Conservation (phyloP, 2,113 vertebrate species). For the Mormyrus lacerda region DNA sequence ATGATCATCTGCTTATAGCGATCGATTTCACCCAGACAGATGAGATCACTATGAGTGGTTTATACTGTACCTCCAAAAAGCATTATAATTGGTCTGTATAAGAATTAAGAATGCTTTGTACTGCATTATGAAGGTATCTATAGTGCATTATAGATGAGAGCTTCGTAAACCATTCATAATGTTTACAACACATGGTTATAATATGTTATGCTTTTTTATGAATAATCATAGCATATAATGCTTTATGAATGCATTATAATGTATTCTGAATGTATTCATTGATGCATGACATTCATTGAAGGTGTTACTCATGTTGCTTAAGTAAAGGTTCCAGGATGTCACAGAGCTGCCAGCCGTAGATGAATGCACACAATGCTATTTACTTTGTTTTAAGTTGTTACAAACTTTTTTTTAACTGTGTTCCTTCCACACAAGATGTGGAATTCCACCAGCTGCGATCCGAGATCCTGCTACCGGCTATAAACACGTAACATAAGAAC, state of each 20-base stretch:
- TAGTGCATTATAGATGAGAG: neutral
- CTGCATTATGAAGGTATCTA: neutral
- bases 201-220: neutral
- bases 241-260: neutral
- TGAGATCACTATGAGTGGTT: too few relatives aligned
- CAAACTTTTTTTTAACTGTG: neutral
- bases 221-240: neutral
- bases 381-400: neutral
- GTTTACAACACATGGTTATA: neutral
- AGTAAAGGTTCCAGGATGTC: neutral
- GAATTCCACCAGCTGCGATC: neutral
- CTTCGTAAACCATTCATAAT: neutral
- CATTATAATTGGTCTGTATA: neutral
- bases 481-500: neutral
- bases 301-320: neutral
- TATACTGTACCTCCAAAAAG: neutral
- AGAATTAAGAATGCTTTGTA: neutral
- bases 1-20: too few relatives aligned
- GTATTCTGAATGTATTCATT: neutral
- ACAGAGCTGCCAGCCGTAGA: neutral
- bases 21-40: too few relatives aligned
- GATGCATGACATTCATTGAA: neutral
- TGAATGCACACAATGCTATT: neutral
- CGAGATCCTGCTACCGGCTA: neutral
- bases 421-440: neutral